Evolutionary conservation across 2,888 invertebrate genomes (phyloP).

Genomic region (Temnothorax ravouxi): DNA sequence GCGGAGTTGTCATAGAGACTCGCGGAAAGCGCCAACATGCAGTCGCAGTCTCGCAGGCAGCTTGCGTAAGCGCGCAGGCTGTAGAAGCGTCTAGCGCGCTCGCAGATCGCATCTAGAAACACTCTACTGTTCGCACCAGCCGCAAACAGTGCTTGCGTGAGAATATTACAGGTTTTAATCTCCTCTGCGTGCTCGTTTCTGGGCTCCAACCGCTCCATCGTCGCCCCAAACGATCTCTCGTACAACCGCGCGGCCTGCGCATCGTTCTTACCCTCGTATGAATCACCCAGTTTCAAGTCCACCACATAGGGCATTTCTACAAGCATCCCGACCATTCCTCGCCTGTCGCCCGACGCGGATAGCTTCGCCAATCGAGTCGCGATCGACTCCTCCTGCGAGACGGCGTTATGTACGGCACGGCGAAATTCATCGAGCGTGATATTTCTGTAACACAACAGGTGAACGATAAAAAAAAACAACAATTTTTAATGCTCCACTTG

Average conservation of each 20-base stretch:
- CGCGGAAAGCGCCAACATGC: slow-evolving; percentile 72
- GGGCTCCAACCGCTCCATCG: not conserved
- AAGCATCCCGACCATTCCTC: slow-evolving; percentile 78
- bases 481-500: not conserved
- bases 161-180: slow-evolving; percentile 62
- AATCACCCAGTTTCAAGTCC: slow-evolving; percentile 70
- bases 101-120: slow-evolving; percentile 76
- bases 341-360: slow-evolving; percentile 74
- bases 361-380: slow-evolving; percentile 67
- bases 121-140: slow-evolving; percentile 69
- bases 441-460: slow-evolving; percentile 52
- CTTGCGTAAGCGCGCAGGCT: slow-evolving; percentile 68
- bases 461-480: not conserved
- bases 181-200: slow-evolving; percentile 37
- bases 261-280: slow-evolving; percentile 77
- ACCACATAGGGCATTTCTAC: slow-evolving; percentile 70
- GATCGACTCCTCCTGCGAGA: slow-evolving; percentile 66
- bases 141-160: slow-evolving; percentile 80
- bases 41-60: slow-evolving; percentile 79
- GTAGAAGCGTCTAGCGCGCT: slow-evolving; percentile 76
- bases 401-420: slow-evolving; percentile 67
- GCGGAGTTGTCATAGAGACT: slow-evolving; percentile 57
- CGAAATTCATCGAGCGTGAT: slow-evolving; percentile 71
- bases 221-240: slow-evolving; percentile 50
- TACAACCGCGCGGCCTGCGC: slow-evolving; percentile 72